phyloP scores from a whole-genome alignment of 2,888 invertebrate genomes.

The Metallyticus violacea region DNA sequence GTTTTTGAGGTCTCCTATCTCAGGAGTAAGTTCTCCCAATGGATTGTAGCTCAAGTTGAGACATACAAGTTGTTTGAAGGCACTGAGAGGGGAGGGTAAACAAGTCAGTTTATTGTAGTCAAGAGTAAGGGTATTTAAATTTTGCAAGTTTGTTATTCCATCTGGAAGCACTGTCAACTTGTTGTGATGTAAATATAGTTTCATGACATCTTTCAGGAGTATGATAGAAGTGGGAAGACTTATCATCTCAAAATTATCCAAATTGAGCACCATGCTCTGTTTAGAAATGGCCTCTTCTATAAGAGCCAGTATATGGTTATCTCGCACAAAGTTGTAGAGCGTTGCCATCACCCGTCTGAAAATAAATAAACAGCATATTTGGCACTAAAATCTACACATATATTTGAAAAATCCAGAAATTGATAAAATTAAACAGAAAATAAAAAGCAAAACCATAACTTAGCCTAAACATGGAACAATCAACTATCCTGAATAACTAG shows the following conservation, averaged over 20 bases:
- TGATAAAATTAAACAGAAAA: no score
- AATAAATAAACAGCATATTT: neutral
- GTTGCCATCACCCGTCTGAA: constrained; percentile 16
- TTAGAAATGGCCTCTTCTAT: constrained; percentile 62
- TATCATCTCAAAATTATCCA: constrained; percentile 62
- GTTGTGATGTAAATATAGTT: constrained; percentile 63
- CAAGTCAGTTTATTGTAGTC: constrained; percentile 62
- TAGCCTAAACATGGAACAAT: no score
- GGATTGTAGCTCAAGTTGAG: constrained; percentile 68
- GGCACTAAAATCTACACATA: no score
- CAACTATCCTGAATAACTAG: no score
- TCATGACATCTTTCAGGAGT: constrained; percentile 56
- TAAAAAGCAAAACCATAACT: no score
- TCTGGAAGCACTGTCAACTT: constrained; percentile 55
- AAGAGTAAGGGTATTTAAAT: constrained; percentile 60
- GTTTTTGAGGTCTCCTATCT: constrained; percentile 58
- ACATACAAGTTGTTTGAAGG: constrained; percentile 57
- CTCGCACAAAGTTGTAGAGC: constrained; percentile 65
- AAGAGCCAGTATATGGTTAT: constrained; percentile 63
- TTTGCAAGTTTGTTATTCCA: constrained; percentile 53
- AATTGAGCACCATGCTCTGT: constrained; percentile 57
- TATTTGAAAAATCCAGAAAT: no score
- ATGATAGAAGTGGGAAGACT: constrained; percentile 58
- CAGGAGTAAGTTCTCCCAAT: constrained; percentile 55
- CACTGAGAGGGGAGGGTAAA: constrained; percentile 59